Base-by-base conservation (phyloP, 2,888 invertebrate species). In the Anagyrus pseudococci region DNA sequence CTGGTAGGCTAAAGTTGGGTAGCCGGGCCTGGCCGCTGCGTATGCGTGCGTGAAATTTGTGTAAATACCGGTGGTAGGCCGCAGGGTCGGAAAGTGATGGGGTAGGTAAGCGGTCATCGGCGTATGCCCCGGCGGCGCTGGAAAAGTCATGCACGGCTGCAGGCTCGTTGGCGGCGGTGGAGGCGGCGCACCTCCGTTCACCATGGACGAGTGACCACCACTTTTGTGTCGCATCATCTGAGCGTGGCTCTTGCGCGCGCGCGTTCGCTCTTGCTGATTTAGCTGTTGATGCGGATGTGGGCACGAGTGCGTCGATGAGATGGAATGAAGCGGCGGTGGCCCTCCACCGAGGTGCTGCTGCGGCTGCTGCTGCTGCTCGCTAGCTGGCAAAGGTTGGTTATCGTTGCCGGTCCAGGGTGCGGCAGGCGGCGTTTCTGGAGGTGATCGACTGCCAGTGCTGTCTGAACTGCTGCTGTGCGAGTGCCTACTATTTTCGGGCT, bases 391-490 rank as follows among this genome's bases (percentile, higher is more conserved):
- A 8, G 46, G 17, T 17, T 67, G 70, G 26, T 72, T 71, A 4
- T 68, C 72, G 22, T 73, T 75, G 59, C 71, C 75, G 43, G 69
- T 66, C 83, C 84, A 75, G 70, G 81, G 75, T 72, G 82, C 81
- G 77, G 83, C 83, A 74, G 85, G 81, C 76, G 87, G 82, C 29
- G 87, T 88, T 69, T 86, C 87, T 8, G 84, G 84, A 0, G 86
- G 85, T 19, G 85, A 85, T 66, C 85, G 83, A 68, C 84, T 83
- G 19, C 82, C 80, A 48, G 83, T 83, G 62, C 84, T 85, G 64
- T 83, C 83, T 20, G 83, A 83, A 68, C 84, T 84, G 55, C 79
- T 79, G 25, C 71, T 69, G 2, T 85, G 85, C 66, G 82, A 83
- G 48, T 84, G 84, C 52, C 83, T 78, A 59, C 80, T 81, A 67